phyloP scores from a whole-genome alignment of 1,140 invertebrate genomes.

The Oedothorax gibbosus region DNA sequence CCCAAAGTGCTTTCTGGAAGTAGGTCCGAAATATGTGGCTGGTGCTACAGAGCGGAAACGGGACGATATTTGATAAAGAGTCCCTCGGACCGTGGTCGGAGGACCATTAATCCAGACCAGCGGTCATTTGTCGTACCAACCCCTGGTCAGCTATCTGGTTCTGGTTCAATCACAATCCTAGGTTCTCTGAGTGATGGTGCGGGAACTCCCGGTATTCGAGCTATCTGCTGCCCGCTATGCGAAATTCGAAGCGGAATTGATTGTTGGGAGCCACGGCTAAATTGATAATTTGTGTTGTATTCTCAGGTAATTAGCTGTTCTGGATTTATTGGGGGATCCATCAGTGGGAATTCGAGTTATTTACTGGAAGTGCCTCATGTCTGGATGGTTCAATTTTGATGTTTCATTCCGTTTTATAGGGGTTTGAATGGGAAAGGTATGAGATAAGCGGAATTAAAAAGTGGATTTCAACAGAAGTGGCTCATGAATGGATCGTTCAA shows the following conservation, averaged over 20 bases:
- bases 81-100: neutral
- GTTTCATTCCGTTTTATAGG: no score
- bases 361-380: neutral
- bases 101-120: constrained; percentile 31
- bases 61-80: constrained; percentile 52
- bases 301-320: constrained; percentile 42
- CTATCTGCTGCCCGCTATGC: constrained; percentile 8
- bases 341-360: neutral
- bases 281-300: constrained; percentile 49
- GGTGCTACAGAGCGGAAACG: constrained; percentile 33
- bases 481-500: no score
- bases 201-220: constrained; percentile 25
- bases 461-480: no score
- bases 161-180: constrained; percentile 47
- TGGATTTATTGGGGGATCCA: neutral
- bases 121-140: constrained; percentile 48
- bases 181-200: constrained; percentile 41
- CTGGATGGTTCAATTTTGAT: neutral
- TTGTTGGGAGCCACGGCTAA: constrained; percentile 17
- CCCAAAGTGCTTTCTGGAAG: constrained; percentile 41
- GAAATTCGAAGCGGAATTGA: constrained; percentile 33
- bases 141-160: constrained; percentile 51
- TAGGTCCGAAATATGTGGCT: constrained; percentile 41
- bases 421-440: no score
- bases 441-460: no score